phyloP scores from a whole-genome alignment of 2,888 invertebrate genomes.

The Euzetes globulus region DNA sequence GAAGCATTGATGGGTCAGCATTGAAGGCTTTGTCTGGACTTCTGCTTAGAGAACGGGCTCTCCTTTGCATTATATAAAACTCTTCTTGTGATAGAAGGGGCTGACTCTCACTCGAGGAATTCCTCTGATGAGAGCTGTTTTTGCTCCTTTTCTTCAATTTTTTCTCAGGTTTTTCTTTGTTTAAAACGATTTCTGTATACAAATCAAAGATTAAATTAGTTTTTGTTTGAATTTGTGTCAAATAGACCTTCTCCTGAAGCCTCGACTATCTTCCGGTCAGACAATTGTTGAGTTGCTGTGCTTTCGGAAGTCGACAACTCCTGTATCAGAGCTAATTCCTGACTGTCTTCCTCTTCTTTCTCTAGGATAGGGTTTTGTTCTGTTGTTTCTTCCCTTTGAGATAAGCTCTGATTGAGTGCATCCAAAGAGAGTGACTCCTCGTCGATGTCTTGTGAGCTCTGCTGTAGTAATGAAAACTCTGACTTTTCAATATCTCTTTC shows the following conservation, averaged over 20 bases:
- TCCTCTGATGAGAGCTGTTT: neutral
- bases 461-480: constrained; percentile 36
- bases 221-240: neutral
- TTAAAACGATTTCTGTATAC: neutral
- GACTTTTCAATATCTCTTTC: constrained; percentile 36
- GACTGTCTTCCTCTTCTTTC: neutral
- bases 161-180: neutral
- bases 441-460: constrained; percentile 38
- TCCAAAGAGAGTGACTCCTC: constrained; percentile 38
- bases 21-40: constrained; percentile 14
- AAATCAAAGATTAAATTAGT: neutral
- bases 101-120: constrained; percentile 25
- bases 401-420: constrained; percentile 25
- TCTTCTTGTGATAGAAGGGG: constrained; percentile 24
- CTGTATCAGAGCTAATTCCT: neutral
- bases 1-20: neutral
- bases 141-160: neutral
- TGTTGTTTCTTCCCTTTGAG: constrained; percentile 17
- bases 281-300: constrained; percentile 13
- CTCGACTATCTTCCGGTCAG: neutral
- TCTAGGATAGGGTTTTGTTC: neutral
- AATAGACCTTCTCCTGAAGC: neutral
- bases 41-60: constrained; percentile 16
- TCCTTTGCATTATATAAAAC: constrained; percentile 26
- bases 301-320: constrained; percentile 16